Base-by-base conservation (phyloP, 2,113 vertebrate species). In the Eulemur macaco region DNA sequence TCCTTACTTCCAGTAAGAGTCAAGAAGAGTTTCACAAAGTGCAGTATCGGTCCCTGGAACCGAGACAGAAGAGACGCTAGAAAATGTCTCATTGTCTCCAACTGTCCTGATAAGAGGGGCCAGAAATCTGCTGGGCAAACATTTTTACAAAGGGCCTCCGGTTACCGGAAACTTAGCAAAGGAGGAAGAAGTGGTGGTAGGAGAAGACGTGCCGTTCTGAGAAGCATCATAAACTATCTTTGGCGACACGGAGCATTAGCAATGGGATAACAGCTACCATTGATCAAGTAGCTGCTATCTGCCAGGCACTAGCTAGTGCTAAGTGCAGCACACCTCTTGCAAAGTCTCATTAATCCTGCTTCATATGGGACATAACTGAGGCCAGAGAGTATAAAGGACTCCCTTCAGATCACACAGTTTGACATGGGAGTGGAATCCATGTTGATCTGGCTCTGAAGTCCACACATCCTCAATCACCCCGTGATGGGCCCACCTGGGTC, bases 1-100 rank as follows among this genome's bases (percentile, higher is more conserved):
- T 42, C 47, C 54, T 95, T 25, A 91, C 76, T 98, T 97, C 97
- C 97, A 94, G 96, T 96, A 96, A 98, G 68, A 93, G 91, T 96
- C 82, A 90, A 95, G n/a, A 80, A 93, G 89, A 88, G 17, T 84
- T 88, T 95, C 77, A 68, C 42, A 86, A 94, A 97, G 42, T 87
- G 18, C 34, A 56, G 9, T n/a, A 69, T 68, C 77, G 77, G 97
- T 82, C n/a, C 50, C 63, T 96, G 84, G 60, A 89, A 31, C 50
- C 2, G 10, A 89, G 84, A 94, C 74, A 66, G 63, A 64, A 86
- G 21, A 31, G 37, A 96, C 23, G 45, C 47, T n/a, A 89, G 91
- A 58, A 96, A 92, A 89, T 27, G 42, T 78, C n/a, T 50, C 34
- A 12, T 80, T 80, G 31, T 93, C 64, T 31, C 9, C 5, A 15